A percentile compares a stretch with the other conserved stretches of the same genome.
Conservation (phyloP, 1,140 invertebrate species). For the Anoplophora glabripennis region DNA sequence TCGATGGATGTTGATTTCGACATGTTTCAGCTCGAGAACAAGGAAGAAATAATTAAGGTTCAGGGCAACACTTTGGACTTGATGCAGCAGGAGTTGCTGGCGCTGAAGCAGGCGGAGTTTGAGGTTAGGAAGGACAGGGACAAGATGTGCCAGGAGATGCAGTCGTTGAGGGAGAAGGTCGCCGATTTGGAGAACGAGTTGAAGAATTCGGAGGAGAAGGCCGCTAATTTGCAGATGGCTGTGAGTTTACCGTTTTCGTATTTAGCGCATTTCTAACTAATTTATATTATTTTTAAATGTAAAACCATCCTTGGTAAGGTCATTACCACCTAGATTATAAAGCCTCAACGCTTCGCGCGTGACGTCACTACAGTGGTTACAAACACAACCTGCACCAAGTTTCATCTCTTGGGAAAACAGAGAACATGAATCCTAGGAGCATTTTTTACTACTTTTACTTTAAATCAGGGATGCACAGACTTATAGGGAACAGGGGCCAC, state of each 20-base stretch:
- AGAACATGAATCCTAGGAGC: too few species aligned
- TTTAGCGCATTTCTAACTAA: conserved; percentile 5
- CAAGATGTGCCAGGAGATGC: conserved; percentile 19
- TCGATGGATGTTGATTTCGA: neutral
- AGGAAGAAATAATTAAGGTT: conserved; percentile 21
- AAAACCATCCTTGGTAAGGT: too few species aligned
- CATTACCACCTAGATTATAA: too few species aligned
- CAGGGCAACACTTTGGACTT: conserved; percentile 28
- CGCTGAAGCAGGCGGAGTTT: conserved; percentile 15
- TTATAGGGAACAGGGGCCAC: too few species aligned
- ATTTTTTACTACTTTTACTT: too few species aligned
- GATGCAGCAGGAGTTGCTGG: conserved; percentile 28
- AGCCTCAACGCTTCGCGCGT: too few species aligned
- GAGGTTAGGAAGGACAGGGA: conserved; percentile 14
- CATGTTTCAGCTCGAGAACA: conserved; percentile 21
- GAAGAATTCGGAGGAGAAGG: conserved; percentile 33
- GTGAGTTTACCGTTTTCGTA: conserved; percentile 30
- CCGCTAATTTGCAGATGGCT: conserved; percentile 41
- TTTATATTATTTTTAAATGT: too few species aligned
- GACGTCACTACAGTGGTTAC: too few species aligned
- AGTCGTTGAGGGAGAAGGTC: conserved; percentile 15
- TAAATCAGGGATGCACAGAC: too few species aligned
- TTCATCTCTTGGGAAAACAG: too few species aligned
- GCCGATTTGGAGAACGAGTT: conserved; percentile 15
- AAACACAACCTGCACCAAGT: too few species aligned